Evolutionary conservation across 1,140 invertebrate species (phyloP), one percentile per base, ranked within the genome.

Genomic region (Adoxophyes honmai): DNA sequence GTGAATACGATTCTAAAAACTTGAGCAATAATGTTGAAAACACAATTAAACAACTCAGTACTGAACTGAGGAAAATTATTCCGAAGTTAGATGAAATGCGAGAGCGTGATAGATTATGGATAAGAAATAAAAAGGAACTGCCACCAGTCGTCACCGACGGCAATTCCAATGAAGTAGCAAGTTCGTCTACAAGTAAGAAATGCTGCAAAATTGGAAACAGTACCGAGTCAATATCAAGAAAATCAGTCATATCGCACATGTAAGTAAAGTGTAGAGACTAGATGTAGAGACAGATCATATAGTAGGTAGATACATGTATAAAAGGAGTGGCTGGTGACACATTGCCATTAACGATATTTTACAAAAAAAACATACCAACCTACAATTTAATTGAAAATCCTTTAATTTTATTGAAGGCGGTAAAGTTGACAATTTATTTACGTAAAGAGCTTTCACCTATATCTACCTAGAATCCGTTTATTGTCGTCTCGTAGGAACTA

Each of bases 71-170:
- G 48, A 88, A 86, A 78, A 86, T 88, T 51, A 88, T 88, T 64
- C 85, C 85, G 4, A 88, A 88, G 70, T 63, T 88, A 60, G 85
- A 88, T 60, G 82, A 88, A 78, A 85, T 88, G 81, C 75, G 80
- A 34, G 81, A 88, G 59, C 63, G 77, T 38, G 85, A 88, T 57
- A 80, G 75, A 63, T 54, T 86, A 55, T 88, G 82, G 81, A 64
- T 64, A 36, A 72, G 73, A 51, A 78, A 64, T 58, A 75, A 70
- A 66, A 73, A 65, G 54, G 68, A 73, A 18, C 9, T 34, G 34
- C 60, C 42, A 11, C 13, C 64, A 11, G 52, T 73, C 39, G 38
- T 75, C 10, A 82, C 68, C 44, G 85, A 88, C 70, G 69, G 70
- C 18, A 88, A 88, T 68, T 86, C 70, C 36, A 88, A 88, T 61